Evolutionary conservation across 2,113 vertebrate species (phyloP), one percentile per base, ranked within the genome.

Genomic region (Heloderma charlesbogerti): DNA sequence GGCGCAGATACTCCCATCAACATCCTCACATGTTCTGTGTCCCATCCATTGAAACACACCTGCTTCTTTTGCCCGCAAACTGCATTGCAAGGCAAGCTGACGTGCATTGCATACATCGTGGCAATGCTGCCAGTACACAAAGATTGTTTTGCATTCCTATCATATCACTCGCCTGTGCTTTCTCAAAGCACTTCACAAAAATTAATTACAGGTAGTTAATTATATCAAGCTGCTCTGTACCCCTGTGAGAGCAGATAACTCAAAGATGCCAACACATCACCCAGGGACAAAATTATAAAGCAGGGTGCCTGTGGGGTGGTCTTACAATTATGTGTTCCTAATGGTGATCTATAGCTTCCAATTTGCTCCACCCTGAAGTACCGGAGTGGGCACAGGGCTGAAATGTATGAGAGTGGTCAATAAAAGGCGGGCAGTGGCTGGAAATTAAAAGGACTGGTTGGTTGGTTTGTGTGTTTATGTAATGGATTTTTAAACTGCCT

Each of bases 191-290:
- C 54, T 91, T 93, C 92, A 92, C 88, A 94, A 92, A 91, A 93
- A 93, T 93, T 96, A 95, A 96, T 96, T 95, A 94, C 89, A 57
- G n/a, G 82, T 88, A 92, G 94, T 94, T 97, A 95, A 95, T 95
- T 94, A 92, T 85, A 92, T 78, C 85, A 69, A 90, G 45, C 66
- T 27, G 93, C 86, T 37, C 87, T 57, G 20, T 77, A 5, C 77
- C 60, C 79, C 92, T 29, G 78, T 29, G 93, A 89, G 93, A 90
- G 89, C 66, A 83, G 91, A 90, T 86, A 89, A 60, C 74, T 92
- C 40, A 92, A 89, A 89, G 83, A 60, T 2, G 66, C 87, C 63
- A 90, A 72, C 63, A 93, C 85, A 79, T 3, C 0, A 37, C 0
- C 0, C 40, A 71, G 34, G 67, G 89, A 80, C 40, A 88, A 57